These are phyloP conservation scores for Cremastobaeus sp. DNA, from an alignment of 2,888 invertebrate genomes.

Conservation along the genomic window DNA sequence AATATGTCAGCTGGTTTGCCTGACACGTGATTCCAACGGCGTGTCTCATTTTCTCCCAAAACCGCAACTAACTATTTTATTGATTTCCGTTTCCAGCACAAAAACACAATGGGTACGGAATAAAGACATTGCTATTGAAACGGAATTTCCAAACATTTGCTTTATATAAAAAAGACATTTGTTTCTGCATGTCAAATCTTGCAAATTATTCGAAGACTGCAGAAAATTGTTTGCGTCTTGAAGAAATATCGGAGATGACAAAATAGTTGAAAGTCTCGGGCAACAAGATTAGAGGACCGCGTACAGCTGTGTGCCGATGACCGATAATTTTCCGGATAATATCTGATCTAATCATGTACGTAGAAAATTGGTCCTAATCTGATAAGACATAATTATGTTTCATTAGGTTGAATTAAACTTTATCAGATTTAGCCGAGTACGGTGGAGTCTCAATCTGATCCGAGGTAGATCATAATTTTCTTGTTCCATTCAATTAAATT, in stretches of 20 bases:
- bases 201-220: constrained; percentile 6
- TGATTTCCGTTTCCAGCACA: no score
- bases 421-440: constrained; percentile 17
- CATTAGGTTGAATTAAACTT: constrained; percentile 8
- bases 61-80: no score
- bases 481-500: neutral
- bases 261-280: neutral
- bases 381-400: constrained; percentile 26
- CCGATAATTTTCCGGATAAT: neutral
- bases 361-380: constrained; percentile 11
- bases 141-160: no score
- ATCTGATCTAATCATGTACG: constrained; percentile 1
- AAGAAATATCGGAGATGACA: neutral
- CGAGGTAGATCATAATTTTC: constrained; percentile 2
- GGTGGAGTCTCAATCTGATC: constrained; percentile 9
- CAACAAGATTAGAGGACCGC: neutral
- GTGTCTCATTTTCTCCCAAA: no score
- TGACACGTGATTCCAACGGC: no score
- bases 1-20: no score
- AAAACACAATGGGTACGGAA: no score
- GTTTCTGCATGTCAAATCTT: no score
- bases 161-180: no score
- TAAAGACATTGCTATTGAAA: no score
- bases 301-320: neutral
- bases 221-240: constrained; percentile 9